Conservation (phyloP, 1,140 invertebrate species). For the Sitophilus oryzae region DNA sequence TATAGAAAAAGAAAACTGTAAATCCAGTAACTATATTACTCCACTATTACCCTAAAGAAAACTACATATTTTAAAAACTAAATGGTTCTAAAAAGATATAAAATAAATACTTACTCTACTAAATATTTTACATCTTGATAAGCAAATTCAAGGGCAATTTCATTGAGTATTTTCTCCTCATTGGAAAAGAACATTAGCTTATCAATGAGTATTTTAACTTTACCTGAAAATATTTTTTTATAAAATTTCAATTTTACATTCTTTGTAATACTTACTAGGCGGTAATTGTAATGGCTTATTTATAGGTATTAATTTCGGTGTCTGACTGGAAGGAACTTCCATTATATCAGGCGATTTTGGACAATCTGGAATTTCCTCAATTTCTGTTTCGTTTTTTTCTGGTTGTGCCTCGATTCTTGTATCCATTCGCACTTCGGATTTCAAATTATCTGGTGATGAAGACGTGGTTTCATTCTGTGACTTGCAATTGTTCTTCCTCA, state of each 20-base stretch:
- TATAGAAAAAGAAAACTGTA: too few relatives aligned
- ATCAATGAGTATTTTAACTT: constrained; percentile 24
- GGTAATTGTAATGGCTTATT: constrained; percentile 14
- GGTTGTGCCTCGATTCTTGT: not conserved
- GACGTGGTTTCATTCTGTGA: not conserved
- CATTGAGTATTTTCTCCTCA: constrained; percentile 26
- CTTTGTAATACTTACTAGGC: constrained; percentile 18
- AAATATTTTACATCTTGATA: constrained; percentile 21
- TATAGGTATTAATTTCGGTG: constrained; percentile 25
- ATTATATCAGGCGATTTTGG: constrained; percentile 21
- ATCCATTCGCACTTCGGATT: not conserved
- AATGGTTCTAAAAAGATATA: not conserved
- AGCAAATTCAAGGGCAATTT: constrained; percentile 25
- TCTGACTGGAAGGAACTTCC: not conserved
- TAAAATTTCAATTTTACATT: not conserved
- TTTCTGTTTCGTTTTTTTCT: not conserved
- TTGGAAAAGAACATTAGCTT: constrained; percentile 28
- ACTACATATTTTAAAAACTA: not conserved
- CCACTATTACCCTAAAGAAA: too few relatives aligned
- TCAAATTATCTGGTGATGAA: not conserved
- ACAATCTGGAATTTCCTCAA: constrained; percentile 10
- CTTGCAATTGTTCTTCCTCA: constrained; percentile 3
- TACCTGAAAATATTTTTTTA: constrained; percentile 24
- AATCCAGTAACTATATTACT: too few relatives aligned
- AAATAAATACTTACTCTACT: constrained; percentile 22